These are phyloP conservation scores for Oopsacas minuta DNA, from an alignment of 37 sponge, comb jelly and placozoan genomes.

Conservation along the genomic window DNA sequence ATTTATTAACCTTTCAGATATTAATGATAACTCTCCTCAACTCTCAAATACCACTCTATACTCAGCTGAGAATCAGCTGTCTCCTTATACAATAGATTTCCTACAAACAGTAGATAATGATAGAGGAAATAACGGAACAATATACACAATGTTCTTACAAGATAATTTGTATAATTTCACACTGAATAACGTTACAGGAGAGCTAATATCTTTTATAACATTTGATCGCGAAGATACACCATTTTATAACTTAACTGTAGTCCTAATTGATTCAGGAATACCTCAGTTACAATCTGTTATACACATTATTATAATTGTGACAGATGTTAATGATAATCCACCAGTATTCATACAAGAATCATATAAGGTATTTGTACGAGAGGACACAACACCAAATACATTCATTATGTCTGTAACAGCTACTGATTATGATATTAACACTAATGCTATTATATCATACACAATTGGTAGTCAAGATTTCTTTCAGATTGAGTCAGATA, in stretches of 20 bases:
- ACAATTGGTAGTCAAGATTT: neutral
- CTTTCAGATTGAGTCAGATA: neutral
- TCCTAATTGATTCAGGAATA: neutral
- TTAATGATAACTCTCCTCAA: neutral
- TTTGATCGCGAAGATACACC: neutral
- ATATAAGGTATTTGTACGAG: neutral
- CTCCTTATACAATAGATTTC: neutral
- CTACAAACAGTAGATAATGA: neutral
- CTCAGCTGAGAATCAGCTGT: neutral
- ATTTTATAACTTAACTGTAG: neutral
- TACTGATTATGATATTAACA: neutral
- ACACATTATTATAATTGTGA: neutral
- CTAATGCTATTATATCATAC: neutral
- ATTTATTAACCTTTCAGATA: neutral
- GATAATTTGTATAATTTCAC: neutral
- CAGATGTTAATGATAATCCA: neutral
- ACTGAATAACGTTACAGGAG: neutral
- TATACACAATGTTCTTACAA: neutral
- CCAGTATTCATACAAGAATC: neutral
- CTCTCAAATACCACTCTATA: neutral
- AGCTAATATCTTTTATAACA: neutral
- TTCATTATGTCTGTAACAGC: neutral
- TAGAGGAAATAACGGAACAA: neutral
- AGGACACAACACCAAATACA: neutral
- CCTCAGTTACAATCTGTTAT: neutral